A percentile compares a stretch with the other conserved stretches of the same genome.
Conservation (phyloP, 1,140 invertebrate genomes). For the Hylyphantes graminicola region DNA sequence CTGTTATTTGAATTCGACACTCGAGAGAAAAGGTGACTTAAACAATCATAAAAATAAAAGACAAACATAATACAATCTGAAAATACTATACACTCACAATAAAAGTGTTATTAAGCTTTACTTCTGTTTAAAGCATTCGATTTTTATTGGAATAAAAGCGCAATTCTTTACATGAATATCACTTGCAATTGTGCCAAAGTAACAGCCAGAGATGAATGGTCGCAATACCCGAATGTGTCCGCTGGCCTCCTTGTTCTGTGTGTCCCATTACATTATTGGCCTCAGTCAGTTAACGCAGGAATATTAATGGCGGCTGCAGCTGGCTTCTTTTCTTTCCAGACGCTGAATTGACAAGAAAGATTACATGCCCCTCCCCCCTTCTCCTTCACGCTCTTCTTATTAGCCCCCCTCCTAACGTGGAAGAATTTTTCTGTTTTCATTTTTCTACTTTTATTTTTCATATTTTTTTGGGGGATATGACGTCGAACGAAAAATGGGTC, state of each 20-base stretch:
- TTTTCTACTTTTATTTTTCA: background rate
- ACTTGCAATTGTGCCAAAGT: too few species aligned
- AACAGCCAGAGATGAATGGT: conserved; percentile 32
- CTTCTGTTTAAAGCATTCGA: too few species aligned
- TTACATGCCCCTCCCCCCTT: conserved; percentile 32
- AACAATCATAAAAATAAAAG: too few species aligned
- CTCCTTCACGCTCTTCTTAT: conserved; percentile 26
- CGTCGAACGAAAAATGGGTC: conserved; percentile 34
- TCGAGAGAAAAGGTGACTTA: too few species aligned
- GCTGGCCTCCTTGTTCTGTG: conserved; percentile 38
- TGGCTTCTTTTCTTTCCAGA: conserved; percentile 43
- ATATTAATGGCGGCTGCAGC: conserved; percentile 52
- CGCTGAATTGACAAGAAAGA: conserved; percentile 55
- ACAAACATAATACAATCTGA: too few species aligned
- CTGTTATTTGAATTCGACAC: too few species aligned
- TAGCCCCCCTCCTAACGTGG: conserved; percentile 34
- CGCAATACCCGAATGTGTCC: conserved; percentile 41
- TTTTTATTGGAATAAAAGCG: too few species aligned
- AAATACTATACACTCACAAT: too few species aligned
- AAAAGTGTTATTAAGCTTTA: too few species aligned
- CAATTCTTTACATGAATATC: too few species aligned
- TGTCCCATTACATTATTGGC: conserved; percentile 55
- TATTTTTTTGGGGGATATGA: conserved; percentile 26
- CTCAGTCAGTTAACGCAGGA: conserved; percentile 54
- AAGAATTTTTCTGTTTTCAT: conserved; percentile 9